These are phyloP conservation scores for Bos indicus DNA, from an alignment of 2,113 vertebrate species.

Conservation along the genomic window DNA sequence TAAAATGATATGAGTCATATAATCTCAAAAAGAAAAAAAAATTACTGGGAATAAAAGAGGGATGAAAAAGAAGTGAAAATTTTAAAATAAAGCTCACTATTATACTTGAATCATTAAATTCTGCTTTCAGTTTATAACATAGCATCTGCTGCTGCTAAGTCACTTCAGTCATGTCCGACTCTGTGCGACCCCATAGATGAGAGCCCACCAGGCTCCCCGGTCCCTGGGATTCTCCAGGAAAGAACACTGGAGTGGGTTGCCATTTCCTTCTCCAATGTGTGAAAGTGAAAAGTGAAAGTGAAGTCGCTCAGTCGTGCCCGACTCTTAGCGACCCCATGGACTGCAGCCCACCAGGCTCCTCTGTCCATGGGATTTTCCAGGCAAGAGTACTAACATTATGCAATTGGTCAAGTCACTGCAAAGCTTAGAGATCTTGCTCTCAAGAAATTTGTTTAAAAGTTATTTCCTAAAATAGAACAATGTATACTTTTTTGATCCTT, in stretches of 20 bases:
- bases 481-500: not conserved
- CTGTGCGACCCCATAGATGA: too few relatives aligned
- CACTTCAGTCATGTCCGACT: too few relatives aligned
- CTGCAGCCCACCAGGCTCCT: too few relatives aligned
- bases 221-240: too few relatives aligned
- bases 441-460: not conserved
- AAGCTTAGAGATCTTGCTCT: not conserved
- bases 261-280: too few relatives aligned
- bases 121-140: not conserved
- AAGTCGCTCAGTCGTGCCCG: accelerated
- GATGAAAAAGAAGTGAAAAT: not conserved
- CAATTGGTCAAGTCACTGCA: not conserved
- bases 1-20: not conserved
- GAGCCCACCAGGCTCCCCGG: too few relatives aligned
- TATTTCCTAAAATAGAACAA: not conserved
- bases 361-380: too few relatives aligned
- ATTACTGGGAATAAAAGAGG: not conserved
- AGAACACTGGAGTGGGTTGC: too few relatives aligned
- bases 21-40: not conserved
- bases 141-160: not conserved
- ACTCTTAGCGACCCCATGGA: too few relatives aligned
- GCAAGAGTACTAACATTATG: not conserved
- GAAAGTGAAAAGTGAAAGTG: too few relatives aligned
- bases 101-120: not conserved
- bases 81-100: not conserved